Evolutionary conservation across 2,888 invertebrate genomes (phyloP), one percentile per base, ranked within the genome.

Genomic region (Xylota segnis): DNA sequence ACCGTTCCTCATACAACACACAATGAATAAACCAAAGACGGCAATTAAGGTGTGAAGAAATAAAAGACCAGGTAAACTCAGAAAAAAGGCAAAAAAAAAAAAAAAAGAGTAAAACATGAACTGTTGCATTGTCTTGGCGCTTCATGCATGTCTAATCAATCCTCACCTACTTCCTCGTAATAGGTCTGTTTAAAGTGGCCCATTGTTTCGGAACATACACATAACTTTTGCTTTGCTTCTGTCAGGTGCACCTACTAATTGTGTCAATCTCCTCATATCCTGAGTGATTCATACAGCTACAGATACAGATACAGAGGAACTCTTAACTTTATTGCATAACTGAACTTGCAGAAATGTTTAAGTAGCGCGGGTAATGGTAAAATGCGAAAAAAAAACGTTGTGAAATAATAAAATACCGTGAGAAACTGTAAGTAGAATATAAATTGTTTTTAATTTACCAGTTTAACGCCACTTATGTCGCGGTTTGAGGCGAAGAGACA

Each of bases 131-230:
- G 81, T 81, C 29, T 81, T 75, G 76, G 63, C 40, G 70, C 75
- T 71, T 76, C 84, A 81, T 86, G 84, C 84, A 81, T 86, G 79
- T 86, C 81, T 86, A 86, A 86, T 81, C 81, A 76, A 81, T 81
- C 65, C 81, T 86, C 76, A 76, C 81, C 81, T 86, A 86, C 75
- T 86, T 86, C 84, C 84, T 75, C 76, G 27, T 76, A 81, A 81
- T 81, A 70, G 81, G 47, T 66, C 16, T 40, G 59, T 63, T 45
- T 59, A 66, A 65, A 65, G 63, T 65, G 71, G 63, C 37, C 37
- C 59, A 79, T 71, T 79, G 78, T 79, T 65, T 79, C 40, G 18
- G 52, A 50, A 40, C 29, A 63, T n/a, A 63, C 72, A 61, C 61
- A 47, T 59, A 50, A 59, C 43, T 27, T 18, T 23, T 10, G 12